Evolutionary conservation across 2,797 vertebrate species (phyloP).

Genomic region (Phoebastria nigripes): DNA sequence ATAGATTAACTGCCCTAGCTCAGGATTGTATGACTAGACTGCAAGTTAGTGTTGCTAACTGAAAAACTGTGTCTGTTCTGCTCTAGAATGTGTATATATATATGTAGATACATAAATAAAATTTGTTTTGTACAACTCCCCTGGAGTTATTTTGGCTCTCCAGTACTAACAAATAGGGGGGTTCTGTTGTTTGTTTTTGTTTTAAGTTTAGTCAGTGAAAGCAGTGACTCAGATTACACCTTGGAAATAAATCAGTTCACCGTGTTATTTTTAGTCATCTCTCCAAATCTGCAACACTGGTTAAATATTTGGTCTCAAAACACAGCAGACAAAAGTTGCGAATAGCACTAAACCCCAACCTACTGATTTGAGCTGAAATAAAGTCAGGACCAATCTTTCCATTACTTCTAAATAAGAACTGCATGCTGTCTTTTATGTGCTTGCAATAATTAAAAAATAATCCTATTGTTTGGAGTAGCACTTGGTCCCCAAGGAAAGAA

Average conservation of each 20-base stretch:
- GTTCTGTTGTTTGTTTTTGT: not conserved
- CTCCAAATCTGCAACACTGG: not conserved
- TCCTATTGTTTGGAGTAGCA: conserved; percentile 1
- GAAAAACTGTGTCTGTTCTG: not conserved
- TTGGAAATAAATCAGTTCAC: not conserved
- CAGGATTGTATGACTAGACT: not conserved
- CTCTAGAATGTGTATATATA: not conserved
- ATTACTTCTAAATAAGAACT: conserved; percentile 1
- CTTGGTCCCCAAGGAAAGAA: not conserved
- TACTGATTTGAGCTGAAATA: not conserved
- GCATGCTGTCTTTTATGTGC: not conserved
- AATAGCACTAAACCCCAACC: not conserved
- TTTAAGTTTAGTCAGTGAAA: conserved; percentile 33
- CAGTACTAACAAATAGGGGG: not conserved
- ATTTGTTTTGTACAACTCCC: not conserved
- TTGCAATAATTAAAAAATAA: not conserved
- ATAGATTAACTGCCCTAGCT: not conserved
- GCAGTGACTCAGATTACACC: not conserved
- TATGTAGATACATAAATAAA: not conserved
- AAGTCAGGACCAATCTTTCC: not conserved
- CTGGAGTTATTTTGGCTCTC: not conserved
- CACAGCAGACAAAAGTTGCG: not conserved
- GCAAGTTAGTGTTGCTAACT: not conserved
- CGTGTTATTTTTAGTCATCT: conserved; percentile 6
- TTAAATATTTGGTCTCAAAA: not conserved